These are phyloP conservation scores for Psophia crepitans DNA, from an alignment of 2,113 vertebrate species.

Conservation along the genomic window DNA sequence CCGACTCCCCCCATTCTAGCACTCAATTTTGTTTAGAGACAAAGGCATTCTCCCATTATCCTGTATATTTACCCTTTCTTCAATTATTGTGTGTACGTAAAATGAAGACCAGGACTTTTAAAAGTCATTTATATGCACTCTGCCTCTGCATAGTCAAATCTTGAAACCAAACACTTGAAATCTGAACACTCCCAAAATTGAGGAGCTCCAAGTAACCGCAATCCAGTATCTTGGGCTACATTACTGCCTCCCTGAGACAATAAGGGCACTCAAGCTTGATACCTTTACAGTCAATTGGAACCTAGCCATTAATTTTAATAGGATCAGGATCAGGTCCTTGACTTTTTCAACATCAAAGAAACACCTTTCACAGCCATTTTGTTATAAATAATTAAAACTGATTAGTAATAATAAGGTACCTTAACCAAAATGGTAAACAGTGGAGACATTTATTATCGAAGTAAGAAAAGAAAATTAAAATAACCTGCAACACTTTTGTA, in stretches of 20 bases:
- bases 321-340: constrained; percentile 24
- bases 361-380: constrained; percentile 36
- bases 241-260: not conserved
- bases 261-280: not conserved
- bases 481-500: constrained; percentile 65
- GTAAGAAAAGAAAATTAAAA: constrained; percentile 69
- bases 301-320: constrained; percentile 31
- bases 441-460: constrained; percentile 70
- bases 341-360: constrained; percentile 15
- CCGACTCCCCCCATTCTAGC: not conserved
- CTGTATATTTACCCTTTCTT: not conserved
- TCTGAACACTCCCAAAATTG: not conserved
- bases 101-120: not conserved
- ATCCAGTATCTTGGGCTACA: not conserved
- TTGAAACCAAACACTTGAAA: not conserved
- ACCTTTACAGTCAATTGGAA: constrained; percentile 34
- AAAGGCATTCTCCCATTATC: not conserved
- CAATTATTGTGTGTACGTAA: not conserved
- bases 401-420: constrained; percentile 68
- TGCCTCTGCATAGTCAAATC: not conserved
- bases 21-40: not conserved
- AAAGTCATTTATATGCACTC: not conserved
- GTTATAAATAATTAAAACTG: constrained; percentile 64
- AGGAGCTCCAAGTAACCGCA: not conserved
- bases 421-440: constrained; percentile 66